These are phyloP conservation scores for Nesometra sesokonis DNA, from an alignment of 35 echinoderm and acorn worm genomes.

Conservation along the genomic window DNA sequence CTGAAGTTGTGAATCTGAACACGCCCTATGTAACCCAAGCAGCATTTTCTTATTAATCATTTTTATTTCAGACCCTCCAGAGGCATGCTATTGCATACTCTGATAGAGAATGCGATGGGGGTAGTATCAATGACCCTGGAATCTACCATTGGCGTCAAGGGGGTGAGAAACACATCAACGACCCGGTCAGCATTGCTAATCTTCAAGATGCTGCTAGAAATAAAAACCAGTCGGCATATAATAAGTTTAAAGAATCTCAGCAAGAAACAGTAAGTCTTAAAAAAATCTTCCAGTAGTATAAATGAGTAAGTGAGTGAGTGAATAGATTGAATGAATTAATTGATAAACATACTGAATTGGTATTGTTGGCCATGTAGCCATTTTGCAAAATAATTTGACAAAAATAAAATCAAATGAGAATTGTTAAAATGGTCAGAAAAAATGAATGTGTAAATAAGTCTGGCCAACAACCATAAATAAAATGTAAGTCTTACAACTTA, in stretches of 20 bases:
- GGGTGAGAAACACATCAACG: conserved; percentile 98
- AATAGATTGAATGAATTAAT: not conserved
- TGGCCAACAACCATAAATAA: too few species aligned
- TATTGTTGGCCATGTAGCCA: too few species aligned
- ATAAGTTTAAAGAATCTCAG: conserved; percentile 73
- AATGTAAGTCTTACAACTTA: too few species aligned
- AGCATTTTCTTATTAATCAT: too few species aligned
- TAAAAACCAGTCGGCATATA: conserved; percentile 70
- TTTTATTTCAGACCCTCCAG: conserved; percentile 51
- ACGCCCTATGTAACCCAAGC: too few species aligned
- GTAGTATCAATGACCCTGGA: conserved; percentile 45
- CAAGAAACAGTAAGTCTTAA: conserved; percentile 59
- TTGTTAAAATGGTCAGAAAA: too few species aligned
- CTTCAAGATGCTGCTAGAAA: conserved; percentile 74
- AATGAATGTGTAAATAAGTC: too few species aligned
- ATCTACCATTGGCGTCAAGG: conserved; percentile 94
- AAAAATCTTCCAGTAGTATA: not conserved
- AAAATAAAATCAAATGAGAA: too few species aligned
- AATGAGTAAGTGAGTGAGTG: not conserved
- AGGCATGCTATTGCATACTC: conserved; percentile 59
- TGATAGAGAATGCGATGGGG: conserved; percentile 35
- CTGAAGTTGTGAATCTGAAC: too few species aligned
- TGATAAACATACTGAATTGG: not conserved
- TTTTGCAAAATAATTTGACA: too few species aligned
- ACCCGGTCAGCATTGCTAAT: conserved; percentile 78